Conservation (phyloP, 2,113 vertebrate species). For the Gnathochromis pfefferi region DNA sequence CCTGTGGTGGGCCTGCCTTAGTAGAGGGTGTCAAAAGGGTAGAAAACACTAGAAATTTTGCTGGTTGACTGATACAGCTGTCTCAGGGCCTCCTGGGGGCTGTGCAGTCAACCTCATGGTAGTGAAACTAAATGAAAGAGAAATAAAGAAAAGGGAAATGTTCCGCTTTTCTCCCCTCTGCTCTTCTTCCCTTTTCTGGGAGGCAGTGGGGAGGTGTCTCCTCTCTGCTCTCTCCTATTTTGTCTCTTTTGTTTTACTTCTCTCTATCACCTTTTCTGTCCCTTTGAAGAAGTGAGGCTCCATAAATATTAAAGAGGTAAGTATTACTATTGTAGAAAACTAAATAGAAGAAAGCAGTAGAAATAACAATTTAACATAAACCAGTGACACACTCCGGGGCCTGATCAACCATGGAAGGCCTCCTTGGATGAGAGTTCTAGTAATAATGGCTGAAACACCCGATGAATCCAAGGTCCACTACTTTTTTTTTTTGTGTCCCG, state of each 20-base stretch:
- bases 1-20: background rate
- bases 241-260: background rate
- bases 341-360: background rate
- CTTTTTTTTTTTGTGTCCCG: too few relatives aligned
- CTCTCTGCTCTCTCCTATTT: background rate
- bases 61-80: background rate
- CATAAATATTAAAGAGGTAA: background rate
- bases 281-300: background rate
- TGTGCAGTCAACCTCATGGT: background rate
- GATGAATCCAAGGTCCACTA: too few relatives aligned
- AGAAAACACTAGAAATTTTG: background rate
- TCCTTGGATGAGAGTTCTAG: background rate
- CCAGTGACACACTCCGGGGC: background rate
- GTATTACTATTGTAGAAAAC: background rate
- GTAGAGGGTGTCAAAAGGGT: background rate
- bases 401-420: accelerated
- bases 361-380: background rate
- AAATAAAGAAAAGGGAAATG: background rate
- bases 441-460: background rate
- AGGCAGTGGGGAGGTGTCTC: background rate
- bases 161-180: accelerated
- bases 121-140: background rate
- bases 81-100: background rate
- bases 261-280: background rate
- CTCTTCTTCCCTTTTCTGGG: background rate